A percentile compares a stretch with the other conserved stretches of the same genome.
Conservation (phyloP, 2,888 invertebrate genomes). For the Drosophila bunnanda region DNA sequence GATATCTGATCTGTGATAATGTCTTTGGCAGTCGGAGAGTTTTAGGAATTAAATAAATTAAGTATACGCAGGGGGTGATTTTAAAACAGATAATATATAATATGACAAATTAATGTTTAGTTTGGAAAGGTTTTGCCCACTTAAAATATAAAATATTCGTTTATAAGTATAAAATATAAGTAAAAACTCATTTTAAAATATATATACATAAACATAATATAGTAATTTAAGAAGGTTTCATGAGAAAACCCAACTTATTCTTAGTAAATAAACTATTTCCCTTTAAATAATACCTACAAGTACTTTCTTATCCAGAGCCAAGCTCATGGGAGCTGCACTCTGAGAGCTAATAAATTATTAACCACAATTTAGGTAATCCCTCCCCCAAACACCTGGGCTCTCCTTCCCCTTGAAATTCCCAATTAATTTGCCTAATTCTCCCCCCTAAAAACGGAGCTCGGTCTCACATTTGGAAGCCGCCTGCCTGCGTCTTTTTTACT, state of each 20-base stretch:
- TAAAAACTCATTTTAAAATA: background rate
- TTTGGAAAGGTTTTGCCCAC: too few species aligned
- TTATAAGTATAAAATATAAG: background rate
- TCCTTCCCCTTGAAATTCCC: conserved; percentile 23
- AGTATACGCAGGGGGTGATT: background rate
- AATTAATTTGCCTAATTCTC: conserved; percentile 45
- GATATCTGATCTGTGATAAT: background rate
- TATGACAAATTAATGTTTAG: background rate
- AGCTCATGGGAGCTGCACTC: background rate
- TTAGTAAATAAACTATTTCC: background rate
- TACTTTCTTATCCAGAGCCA: background rate
- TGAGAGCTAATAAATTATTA: conserved; percentile 12
- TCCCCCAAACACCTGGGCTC: conserved; percentile 29
- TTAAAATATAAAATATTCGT: too few species aligned
- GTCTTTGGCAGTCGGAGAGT: background rate
- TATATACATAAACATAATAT: background rate
- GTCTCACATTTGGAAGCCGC: conserved; percentile 28
- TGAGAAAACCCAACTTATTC: too few species aligned
- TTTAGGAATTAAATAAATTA: background rate
- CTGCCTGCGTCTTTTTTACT: conserved; percentile 5
- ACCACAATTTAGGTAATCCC: conserved; percentile 16
- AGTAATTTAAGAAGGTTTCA: too few species aligned
- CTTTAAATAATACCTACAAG: too few species aligned
- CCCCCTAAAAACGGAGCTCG: conserved; percentile 6
- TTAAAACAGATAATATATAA: background rate